These are phyloP conservation scores for Calidris pugnax DNA, from an alignment of 2,113 vertebrate species.

Conservation along the genomic window DNA sequence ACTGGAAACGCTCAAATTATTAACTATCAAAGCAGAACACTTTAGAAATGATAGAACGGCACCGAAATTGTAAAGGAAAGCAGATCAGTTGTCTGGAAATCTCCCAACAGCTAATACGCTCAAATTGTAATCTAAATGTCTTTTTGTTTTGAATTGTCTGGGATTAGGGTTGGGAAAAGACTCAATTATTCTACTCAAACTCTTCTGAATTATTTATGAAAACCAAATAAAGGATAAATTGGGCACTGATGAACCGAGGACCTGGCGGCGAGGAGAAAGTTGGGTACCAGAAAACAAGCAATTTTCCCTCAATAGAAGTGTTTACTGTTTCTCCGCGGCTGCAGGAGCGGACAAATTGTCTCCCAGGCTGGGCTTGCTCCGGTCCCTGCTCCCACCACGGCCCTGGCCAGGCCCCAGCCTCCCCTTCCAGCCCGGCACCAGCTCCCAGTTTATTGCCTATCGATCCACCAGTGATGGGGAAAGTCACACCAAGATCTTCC, in stretches of 20 bases:
- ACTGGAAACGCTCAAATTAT: slow-evolving; percentile 67
- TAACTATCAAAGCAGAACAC: slow-evolving; percentile 62
- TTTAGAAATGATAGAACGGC: slow-evolving; percentile 51
- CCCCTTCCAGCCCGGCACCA: not conserved
- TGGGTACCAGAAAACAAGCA: slow-evolving; percentile 71
- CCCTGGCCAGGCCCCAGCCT: not conserved
- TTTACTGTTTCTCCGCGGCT: slow-evolving; percentile 72
- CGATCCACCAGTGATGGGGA: not conserved
- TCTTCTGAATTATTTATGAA: slow-evolving; percentile 78
- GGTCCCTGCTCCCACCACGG: not conserved
- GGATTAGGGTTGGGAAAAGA: slow-evolving; percentile 72
- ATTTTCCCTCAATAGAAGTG: slow-evolving; percentile 73
- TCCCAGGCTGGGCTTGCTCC: slow-evolving; percentile 68
- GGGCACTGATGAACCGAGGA: slow-evolving; percentile 69
- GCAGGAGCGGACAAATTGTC: slow-evolving; percentile 68
- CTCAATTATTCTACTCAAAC: slow-evolving; percentile 74
- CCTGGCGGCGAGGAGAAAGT: slow-evolving; percentile 54
- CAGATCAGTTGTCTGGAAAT: slow-evolving; percentile 60
- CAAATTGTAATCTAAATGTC: slow-evolving; percentile 68
- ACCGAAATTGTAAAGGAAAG: slow-evolving; percentile 55
- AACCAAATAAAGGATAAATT: slow-evolving; percentile 77
- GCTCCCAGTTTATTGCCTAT: not conserved
- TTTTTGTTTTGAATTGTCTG: slow-evolving; percentile 72
- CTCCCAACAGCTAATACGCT: slow-evolving; percentile 59
- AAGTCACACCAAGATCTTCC: accelerated